Evolutionary conservation across 2,113 vertebrate species (phyloP).

Genomic region (Chaetodon trifascialis): DNA sequence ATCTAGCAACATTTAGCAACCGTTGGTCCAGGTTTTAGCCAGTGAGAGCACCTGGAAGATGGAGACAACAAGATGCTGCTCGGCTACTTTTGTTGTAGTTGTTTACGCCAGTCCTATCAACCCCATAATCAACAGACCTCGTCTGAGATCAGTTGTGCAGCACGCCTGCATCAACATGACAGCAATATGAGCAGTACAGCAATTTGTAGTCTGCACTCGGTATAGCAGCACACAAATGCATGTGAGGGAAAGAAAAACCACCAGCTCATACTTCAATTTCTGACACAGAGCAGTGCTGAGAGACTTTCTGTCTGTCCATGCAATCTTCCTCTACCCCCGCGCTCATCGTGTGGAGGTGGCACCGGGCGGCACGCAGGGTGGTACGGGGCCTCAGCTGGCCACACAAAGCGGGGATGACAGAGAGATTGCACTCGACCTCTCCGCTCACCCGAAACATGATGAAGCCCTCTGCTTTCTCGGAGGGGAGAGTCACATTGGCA

Average conservation of each 20-base stretch:
- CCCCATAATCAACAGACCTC: constrained; percentile 35
- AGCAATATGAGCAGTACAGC: background rate
- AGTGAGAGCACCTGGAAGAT: too few species aligned
- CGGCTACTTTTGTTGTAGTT: background rate
- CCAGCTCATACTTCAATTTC: constrained; percentile 37
- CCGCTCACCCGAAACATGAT: constrained; percentile 68
- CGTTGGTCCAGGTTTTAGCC: too few species aligned
- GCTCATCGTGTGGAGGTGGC: constrained; percentile 41
- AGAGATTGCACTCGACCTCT: constrained; percentile 65
- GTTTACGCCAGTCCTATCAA: constrained; percentile 8
- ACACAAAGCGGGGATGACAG: constrained; percentile 53
- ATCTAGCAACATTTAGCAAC: too few species aligned
- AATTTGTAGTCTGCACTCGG: background rate
- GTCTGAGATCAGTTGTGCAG: constrained; percentile 10
- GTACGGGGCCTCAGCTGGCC: constrained; percentile 46
- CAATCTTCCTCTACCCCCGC: constrained; percentile 18
- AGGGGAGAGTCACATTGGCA: constrained; percentile 64
- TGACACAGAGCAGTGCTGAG: constrained; percentile 35
- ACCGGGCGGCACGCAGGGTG: constrained; percentile 12
- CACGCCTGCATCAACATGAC: background rate
- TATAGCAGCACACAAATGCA: background rate
- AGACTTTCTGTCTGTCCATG: constrained; percentile 37
- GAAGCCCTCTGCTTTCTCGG: constrained; percentile 60
- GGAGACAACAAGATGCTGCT: too few species aligned
- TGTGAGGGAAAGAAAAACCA: constrained; percentile 2